Evolutionary conservation across 2,797 vertebrate genomes (phyloP), one percentile per base, ranked within the genome.

Genomic region (Heliangelus exortis): DNA sequence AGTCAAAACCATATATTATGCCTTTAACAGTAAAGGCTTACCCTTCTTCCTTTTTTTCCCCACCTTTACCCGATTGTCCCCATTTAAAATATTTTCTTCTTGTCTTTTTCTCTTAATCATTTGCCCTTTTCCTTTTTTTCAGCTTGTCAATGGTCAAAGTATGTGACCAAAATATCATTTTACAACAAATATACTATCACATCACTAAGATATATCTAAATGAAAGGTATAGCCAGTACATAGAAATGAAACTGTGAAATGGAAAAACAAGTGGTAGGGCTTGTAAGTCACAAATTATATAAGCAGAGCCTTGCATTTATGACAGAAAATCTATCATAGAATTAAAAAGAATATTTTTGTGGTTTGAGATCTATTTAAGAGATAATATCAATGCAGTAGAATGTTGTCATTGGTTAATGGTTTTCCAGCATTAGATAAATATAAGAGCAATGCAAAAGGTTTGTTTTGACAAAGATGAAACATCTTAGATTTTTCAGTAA

Each of bases 91-190:
- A 92, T 90, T 95, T 92, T 85, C n/a, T 82, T 14, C 14, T 54
- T 26, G 61, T 82, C 69, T 39, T 14, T 45, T 85, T 95, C 29
- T 84, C 45, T 95, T 96, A 88, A 79, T 85, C 31, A 93, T 10
- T 88, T 59, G 4, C 3, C 54, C 94, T 67, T 68, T 63, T 84
- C 31, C n/a, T 87, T 89, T 58, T 89, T 88, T 71, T 29, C 13
- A 76, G 1, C 20, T 48, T 89, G 26, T 75, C 86, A 75, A 41
- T 66, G 28, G 86, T 80, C 34, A 94, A 36, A 90, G 12, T 9
- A 48, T 87, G 75, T 92, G 62, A 96, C 91, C 50, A 91, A 97
- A 96, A 7, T 17, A 51, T 82, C 55, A 11, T 90, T 97, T 94
- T 90, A 36, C 48, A 90, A 84, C 4, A 15, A 87, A 69, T 17